phyloP scores from a whole-genome alignment of 2,888 invertebrate genomes.

The Dione juno region DNA sequence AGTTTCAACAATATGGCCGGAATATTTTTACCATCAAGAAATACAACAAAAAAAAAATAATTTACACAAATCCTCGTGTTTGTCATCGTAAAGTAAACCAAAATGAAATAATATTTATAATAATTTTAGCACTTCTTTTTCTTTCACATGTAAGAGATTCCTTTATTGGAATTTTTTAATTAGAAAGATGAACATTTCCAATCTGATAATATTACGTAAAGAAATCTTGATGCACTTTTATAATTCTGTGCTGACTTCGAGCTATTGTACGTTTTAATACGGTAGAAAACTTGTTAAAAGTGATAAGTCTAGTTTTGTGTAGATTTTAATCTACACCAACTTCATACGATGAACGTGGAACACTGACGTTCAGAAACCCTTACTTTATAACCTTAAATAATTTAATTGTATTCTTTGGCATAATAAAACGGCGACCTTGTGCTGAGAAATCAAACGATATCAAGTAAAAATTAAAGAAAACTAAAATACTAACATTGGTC shows the following conservation, averaged over 20 bases:
- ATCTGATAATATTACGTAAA: slow-evolving; percentile 31
- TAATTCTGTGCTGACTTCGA: slow-evolving; percentile 12
- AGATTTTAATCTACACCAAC: slow-evolving; percentile 6
- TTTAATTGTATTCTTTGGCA: not conserved
- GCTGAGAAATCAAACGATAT: not conserved
- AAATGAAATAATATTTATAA: slow-evolving; percentile 6
- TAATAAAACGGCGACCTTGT: not conserved
- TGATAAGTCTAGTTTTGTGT: slow-evolving; percentile 9
- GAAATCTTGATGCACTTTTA: slow-evolving; percentile 27
- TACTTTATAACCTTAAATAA: not conserved
- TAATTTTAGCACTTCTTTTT: not conserved
- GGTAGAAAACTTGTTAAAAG: slow-evolving; percentile 19
- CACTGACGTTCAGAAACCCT: not conserved
- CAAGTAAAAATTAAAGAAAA: not conserved
- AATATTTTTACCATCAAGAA: no score
- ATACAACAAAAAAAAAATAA: not conserved
- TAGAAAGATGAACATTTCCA: slow-evolving; percentile 35
- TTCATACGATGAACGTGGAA: not conserved
- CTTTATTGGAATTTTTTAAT: slow-evolving; percentile 40
- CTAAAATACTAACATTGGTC: not conserved
- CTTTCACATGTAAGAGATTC: slow-evolving; percentile 18
- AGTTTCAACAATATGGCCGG: no score
- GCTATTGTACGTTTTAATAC: slow-evolving; percentile 11
- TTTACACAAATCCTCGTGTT: not conserved
- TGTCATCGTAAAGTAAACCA: not conserved